Percentiles rank a stretch among this genome's conserved stretches.
phyloP scores from a whole-genome alignment of 2,797 vertebrate species.

The Cuniculus paca region DNA sequence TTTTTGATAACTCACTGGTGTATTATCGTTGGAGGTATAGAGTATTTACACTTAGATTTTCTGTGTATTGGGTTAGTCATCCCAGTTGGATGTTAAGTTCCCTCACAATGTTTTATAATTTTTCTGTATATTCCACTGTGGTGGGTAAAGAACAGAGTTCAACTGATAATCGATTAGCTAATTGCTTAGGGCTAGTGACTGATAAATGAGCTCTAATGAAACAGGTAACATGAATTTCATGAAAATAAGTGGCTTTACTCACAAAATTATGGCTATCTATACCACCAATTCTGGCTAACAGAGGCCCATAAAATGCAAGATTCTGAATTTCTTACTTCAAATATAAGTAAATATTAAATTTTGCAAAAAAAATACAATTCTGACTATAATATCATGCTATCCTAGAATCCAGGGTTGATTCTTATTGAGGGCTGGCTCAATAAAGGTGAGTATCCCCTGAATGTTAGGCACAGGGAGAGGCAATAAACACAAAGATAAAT shows the following conservation, averaged over 20 bases:
- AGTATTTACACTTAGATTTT: slow-evolving; percentile 61
- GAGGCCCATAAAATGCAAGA: background rate
- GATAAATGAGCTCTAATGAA: background rate
- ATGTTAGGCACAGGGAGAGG: background rate
- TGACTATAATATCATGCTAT: background rate
- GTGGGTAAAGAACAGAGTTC: slow-evolving; percentile 17
- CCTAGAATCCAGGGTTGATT: background rate
- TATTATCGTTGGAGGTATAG: slow-evolving; percentile 4
- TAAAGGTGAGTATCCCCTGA: background rate
- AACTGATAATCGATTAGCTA: slow-evolving; percentile 23
- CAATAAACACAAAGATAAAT: background rate
- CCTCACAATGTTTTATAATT: slow-evolving; percentile 1
- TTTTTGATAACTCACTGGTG: slow-evolving; percentile 44
- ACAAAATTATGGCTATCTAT: background rate
- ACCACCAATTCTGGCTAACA: background rate
- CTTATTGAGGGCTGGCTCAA: background rate
- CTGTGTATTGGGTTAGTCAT: slow-evolving; percentile 57
- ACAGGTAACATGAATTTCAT: background rate
- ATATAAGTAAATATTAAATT: slow-evolving; percentile 37
- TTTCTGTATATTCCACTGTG: background rate
- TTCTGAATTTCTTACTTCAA: background rate
- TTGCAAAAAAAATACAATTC: background rate
- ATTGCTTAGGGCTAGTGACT: too few relatives aligned
- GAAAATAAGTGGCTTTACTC: background rate
- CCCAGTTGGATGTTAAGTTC: background rate